Evolutionary conservation across 1,140 invertebrate genomes (phyloP).

Genomic region (Scaptomyza pallida): DNA sequence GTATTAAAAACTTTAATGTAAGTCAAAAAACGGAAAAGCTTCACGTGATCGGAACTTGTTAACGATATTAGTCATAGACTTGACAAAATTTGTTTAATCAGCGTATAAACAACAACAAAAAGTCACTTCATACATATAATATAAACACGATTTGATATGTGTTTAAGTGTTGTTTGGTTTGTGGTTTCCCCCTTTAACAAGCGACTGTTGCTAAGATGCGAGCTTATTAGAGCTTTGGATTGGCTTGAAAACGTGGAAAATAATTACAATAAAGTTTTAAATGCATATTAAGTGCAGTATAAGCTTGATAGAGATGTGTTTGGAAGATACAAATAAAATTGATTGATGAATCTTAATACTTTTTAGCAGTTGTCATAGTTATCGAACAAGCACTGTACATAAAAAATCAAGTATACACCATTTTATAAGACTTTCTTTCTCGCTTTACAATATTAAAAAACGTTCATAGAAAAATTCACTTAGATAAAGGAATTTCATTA

Average conservation of each 20-base stretch:
- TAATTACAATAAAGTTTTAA: background rate
- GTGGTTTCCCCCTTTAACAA: background rate
- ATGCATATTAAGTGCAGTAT: too few species aligned
- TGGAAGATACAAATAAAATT: too few species aligned
- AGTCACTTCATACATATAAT: background rate
- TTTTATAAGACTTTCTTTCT: too few species aligned
- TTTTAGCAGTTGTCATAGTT: too few species aligned
- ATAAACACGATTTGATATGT: too few species aligned
- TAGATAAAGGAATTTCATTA: too few species aligned
- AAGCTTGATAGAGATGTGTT: too few species aligned
- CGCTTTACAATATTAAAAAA: too few species aligned
- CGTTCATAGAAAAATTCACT: too few species aligned
- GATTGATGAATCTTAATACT: too few species aligned
- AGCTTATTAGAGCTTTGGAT: slow-evolving; percentile 6
- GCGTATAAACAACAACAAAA: background rate
- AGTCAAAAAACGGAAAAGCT: slow-evolving; percentile 1
- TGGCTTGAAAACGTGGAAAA: background rate
- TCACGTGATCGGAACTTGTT: slow-evolving; percentile 4
- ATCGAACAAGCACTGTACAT: too few species aligned
- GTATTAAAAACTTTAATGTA: slow-evolving; percentile 50
- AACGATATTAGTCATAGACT: slow-evolving; percentile 7
- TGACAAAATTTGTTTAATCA: slow-evolving; percentile 7
- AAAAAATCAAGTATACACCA: too few species aligned
- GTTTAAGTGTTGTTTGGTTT: background rate
- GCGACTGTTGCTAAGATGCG: slow-evolving; percentile 19